These are phyloP conservation scores for Notothenia coriiceps DNA, from an alignment of 2,113 vertebrate genomes.

Conservation along the genomic window DNA sequence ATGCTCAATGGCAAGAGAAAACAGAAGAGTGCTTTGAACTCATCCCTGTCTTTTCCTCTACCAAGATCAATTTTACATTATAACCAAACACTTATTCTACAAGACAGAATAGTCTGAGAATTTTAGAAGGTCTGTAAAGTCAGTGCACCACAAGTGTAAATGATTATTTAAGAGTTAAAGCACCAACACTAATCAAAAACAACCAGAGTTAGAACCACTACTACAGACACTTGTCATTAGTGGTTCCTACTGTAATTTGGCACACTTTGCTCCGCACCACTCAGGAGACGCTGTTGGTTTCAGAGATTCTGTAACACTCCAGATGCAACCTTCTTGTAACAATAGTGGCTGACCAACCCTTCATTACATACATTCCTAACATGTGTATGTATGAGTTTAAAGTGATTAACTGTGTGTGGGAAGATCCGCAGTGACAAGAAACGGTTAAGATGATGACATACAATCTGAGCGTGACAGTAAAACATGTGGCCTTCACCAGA, in stretches of 20 bases:
- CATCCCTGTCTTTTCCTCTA: background rate
- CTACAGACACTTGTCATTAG: constrained; percentile 54
- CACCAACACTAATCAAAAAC: constrained; percentile 24
- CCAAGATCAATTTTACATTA: background rate
- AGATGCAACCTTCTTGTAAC: constrained; percentile 53
- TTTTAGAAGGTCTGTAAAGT: constrained; percentile 12
- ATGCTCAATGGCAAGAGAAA: background rate
- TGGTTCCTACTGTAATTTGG: constrained; percentile 45
- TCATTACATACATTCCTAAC: constrained; percentile 77
- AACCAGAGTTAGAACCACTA: constrained; percentile 11
- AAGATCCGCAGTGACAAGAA: constrained; percentile 54
- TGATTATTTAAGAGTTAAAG: constrained; percentile 37
- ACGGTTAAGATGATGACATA: constrained; percentile 40
- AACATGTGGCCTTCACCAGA: constrained; percentile 22
- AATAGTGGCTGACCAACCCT: constrained; percentile 51
- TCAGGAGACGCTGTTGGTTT: constrained; percentile 20
- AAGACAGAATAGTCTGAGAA: background rate
- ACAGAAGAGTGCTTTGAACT: background rate
- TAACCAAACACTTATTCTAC: background rate
- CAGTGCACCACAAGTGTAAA: background rate
- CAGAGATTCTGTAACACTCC: constrained; percentile 25
- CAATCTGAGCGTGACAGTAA: constrained; percentile 17
- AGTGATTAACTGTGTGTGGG: constrained; percentile 48
- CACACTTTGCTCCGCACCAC: constrained; percentile 27
- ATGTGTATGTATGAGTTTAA: constrained; percentile 33